Base-by-base conservation (phyloP, 2,797 vertebrate genomes). In the Sphenodon punctatus region DNA sequence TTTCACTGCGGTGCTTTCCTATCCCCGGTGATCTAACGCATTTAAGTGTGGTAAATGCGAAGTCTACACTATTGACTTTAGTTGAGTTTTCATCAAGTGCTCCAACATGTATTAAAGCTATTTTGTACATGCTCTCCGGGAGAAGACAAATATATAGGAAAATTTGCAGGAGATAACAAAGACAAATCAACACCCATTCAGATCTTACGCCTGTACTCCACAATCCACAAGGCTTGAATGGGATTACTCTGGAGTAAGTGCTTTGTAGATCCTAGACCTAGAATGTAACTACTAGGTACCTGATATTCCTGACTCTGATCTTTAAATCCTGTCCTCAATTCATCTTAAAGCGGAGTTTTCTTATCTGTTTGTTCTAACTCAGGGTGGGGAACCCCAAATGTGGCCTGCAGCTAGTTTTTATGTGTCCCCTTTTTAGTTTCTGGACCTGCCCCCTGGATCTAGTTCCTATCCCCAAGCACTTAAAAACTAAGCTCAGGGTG, bases 1-100 rank as follows among this genome's bases (percentile, higher is more conserved):
- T 87, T 86, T 87, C 65, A 75, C 56, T 67, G 74, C 56, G 38
- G n/a, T 7, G n/a, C 49, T 14, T 85, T 74, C 73, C 61, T 67
- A 63, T 87, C 78, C 64, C 65, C 27, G 53, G 82, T 58, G 60
- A 88, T 55, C 45, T 63, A 64, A 59, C 17, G 41, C 58, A 14
- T 10, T 9, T 36, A 70, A 80, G 73, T 51, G 48, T 64, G 42
- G 71, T n/a, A 75, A 73, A 75, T 64, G 38, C 59, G 64, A 75
- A 56, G 70, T 48, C 2, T 1, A 61, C 69, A 71, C 17, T 42
- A 81, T 53, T 64, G 78, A 59, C 64, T 80, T 74, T 32, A 80
- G 34, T 30, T 82, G 70, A 25, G 53, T 76, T 82, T 87, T 72
- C 49, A 75, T 85, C 78, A 71, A 73, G 65, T 72, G 63, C 76